Evolutionary conservation across 2,113 vertebrate genomes (phyloP).

Genomic region (Semnornis frantzii): DNA sequence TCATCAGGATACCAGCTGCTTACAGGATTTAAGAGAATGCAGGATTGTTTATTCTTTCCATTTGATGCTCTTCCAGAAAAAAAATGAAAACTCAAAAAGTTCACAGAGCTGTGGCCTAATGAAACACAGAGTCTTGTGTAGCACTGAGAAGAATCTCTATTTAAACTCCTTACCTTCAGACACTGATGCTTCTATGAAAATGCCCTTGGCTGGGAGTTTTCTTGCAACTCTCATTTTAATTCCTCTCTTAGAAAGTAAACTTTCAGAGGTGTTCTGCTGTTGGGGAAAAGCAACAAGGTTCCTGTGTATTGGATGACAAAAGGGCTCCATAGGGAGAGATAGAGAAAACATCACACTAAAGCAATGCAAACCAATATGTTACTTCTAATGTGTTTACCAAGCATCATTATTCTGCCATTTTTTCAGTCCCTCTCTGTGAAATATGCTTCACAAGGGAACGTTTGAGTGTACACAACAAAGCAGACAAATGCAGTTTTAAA

Average conservation of each 20-base stretch:
- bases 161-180: neutral
- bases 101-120: neutral
- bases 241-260: neutral
- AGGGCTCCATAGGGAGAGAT: neutral
- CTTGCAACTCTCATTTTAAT: neutral
- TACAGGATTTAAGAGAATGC: neutral
- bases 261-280: neutral
- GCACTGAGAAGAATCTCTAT: neutral
- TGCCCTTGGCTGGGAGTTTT: neutral
- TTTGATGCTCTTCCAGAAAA: neutral
- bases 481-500: neutral
- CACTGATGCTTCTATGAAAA: neutral
- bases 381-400: slow-evolving; percentile 4
- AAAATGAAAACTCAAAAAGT: neutral
- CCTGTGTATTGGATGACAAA: neutral
- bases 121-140: neutral
- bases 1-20: neutral
- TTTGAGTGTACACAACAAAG: neutral
- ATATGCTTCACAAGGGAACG: neutral
- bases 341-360: neutral
- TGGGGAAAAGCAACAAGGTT: neutral
- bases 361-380: neutral
- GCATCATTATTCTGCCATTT: neutral
- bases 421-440: neutral
- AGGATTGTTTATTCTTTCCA: neutral